Evolutionary conservation across 2,113 vertebrate genomes (phyloP), one percentile per base, ranked within the genome.

Genomic region (Pelecanoides urinatrix): DNA sequence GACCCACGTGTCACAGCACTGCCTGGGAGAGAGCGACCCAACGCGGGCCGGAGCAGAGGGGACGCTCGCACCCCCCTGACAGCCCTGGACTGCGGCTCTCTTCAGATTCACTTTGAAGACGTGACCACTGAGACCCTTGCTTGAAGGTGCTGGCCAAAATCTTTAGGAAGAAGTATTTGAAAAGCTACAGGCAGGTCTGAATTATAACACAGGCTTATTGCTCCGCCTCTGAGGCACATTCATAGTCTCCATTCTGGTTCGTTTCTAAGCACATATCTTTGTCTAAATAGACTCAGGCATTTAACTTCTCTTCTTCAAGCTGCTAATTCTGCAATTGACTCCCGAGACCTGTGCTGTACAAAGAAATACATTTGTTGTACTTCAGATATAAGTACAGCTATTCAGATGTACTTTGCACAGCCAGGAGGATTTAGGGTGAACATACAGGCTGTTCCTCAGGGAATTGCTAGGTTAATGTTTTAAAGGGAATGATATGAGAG

Each of bases 381-480:
- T 82, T 73, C 62, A 90, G 56, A 85, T 91, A 72, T 67, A 87
- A 79, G 32, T n/a, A 78, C 32, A 79, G 66, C 62, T 87, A 70
- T 82, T 94, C 44, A 73, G 55, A 86, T 81, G 58, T 61, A 76
- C 59, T 89, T 73, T 65, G 36, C 36, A 55, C 14, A 79, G 91
- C 38, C 59, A 73, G 73, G 3, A 91, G 36, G 20, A 91, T 75
- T 94, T 78, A 70, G 68, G 32, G 38, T 74, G 50, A 93, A 62
- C 38, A 83, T 17, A 63, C 32, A 86, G 23, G 58, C 40, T 89
- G 45, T 27, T 82, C 34, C 74, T 85, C 23, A 44, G 32, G 45
- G 58, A 79, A 76, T 78, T 92, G 32, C 34, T 62, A 75, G 6
- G 42, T 53, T 68, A 94, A 68, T 53, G 23, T 76, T 79, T 73